Evolutionary conservation across 2,113 vertebrate genomes (phyloP), one percentile per base, ranked within the genome.

Genomic region (Dromiciops gliroides): DNA sequence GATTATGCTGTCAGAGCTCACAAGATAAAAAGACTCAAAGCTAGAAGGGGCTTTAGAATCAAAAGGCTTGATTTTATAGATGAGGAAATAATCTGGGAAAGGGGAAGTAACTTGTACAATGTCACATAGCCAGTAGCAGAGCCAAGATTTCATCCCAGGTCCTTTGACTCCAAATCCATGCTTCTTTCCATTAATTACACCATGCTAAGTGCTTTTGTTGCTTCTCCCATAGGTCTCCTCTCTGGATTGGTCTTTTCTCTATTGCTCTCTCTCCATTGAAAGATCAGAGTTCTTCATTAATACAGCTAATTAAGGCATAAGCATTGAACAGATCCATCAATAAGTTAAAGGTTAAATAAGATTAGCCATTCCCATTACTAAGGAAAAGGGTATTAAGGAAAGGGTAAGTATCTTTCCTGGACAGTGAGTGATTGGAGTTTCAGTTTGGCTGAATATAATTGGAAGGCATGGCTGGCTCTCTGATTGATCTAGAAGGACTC

Each of bases 261-360:
- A 90, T 28, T 50, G 60, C 95, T 0, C 44, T 83, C 67, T 83
- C 67, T 83, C 67, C 67, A 83, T 23, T 22, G 16, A 83, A 83
- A 83, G 67, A 83, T 83, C 67, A 83, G n/a, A 83, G 37, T 83
- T 83, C 67, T 83, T 83, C 67, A 83, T 83, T 83, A 83, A 83
- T 83, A 83, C 67, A 83, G 67, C 67, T 83, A 83, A 83, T 83
- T 83, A 83, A 83, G 16, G 67, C 44, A 83, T 83, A 83, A 83
- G n/a, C 16, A 44, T 83, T 44, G n/a, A 83, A 83, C 19, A 67
- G 67, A 83, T 83, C 16, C 67, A 83, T 83, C 67, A 83, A 83
- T 44, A 83, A 83, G n/a, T 44, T 44, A 83, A 83, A 83, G 67
- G 67, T 83, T 44, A 44, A 83, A 83, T 83, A 83, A 83, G n/a